Evolutionary conservation across 2,113 vertebrate species (phyloP).

Genomic region (Sitta europaea): DNA sequence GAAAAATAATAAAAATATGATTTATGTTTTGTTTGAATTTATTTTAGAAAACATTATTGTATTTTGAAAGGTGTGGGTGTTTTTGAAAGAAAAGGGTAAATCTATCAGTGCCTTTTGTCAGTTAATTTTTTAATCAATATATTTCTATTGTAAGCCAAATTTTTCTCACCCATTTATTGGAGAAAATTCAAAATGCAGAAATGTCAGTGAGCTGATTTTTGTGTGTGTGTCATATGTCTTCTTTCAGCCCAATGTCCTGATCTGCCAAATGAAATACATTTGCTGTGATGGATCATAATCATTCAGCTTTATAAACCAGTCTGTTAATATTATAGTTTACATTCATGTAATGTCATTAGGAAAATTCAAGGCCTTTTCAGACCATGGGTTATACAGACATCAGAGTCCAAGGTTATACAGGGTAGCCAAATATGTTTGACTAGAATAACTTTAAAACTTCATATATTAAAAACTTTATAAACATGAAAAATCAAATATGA

Average conservation of each 20-base stretch:
- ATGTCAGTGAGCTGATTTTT: neutral
- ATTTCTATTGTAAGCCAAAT: neutral
- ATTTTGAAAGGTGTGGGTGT: neutral
- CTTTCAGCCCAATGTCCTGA: neutral
- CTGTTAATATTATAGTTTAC: neutral
- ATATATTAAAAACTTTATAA: neutral
- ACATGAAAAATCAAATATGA: neutral
- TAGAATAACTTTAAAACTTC: neutral
- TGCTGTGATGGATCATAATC: neutral
- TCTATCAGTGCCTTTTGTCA: too few relatives aligned
- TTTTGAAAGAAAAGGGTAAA: neutral
- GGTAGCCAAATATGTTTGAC: neutral
- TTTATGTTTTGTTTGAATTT: neutral
- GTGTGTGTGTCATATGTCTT: neutral
- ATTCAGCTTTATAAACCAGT: neutral
- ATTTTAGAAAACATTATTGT: neutral
- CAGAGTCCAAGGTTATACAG: neutral
- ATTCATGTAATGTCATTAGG: neutral
- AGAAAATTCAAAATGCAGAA: neutral
- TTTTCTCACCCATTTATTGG: neutral
- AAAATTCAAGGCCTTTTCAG: neutral
- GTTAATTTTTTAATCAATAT: neutral
- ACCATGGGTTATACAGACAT: rapidly evolving
- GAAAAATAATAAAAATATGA: neutral
- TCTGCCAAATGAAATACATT: rapidly evolving